Evolutionary conservation across 1,140 invertebrate genomes (phyloP).

Genomic region (Tribolium castaneum): DNA sequence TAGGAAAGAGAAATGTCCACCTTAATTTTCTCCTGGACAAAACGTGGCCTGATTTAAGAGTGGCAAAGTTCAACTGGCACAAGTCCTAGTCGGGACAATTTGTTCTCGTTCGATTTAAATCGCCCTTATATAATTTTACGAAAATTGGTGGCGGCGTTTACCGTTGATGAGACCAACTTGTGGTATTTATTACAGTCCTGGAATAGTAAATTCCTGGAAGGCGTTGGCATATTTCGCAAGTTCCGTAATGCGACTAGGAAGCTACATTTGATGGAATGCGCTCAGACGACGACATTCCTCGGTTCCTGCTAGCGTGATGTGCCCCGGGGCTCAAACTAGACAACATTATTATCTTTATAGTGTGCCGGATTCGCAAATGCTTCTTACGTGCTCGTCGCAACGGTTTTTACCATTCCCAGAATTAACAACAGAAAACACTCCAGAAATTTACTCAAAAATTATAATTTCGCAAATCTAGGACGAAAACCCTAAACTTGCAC

Average conservation of each 20-base stretch:
- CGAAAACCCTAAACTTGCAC: too few species aligned
- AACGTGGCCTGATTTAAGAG: slow-evolving; percentile 55
- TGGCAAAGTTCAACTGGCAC: slow-evolving; percentile 58
- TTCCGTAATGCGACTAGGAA: slow-evolving; percentile 54
- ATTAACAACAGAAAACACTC: slow-evolving; percentile 28
- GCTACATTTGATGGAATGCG: slow-evolving; percentile 54
- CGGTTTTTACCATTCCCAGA: neutral
- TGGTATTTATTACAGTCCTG: slow-evolving; percentile 46
- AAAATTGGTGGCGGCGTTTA: slow-evolving; percentile 15
- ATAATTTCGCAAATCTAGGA: too few species aligned
- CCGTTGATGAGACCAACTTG: slow-evolving; percentile 50
- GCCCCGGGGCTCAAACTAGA: slow-evolving; percentile 51
- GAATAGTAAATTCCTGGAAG: slow-evolving; percentile 55
- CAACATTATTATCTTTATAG: slow-evolving; percentile 53
- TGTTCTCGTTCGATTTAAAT: neutral
- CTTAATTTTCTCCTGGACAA: slow-evolving; percentile 60
- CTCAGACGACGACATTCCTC: slow-evolving; percentile 51
- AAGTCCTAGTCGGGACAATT: slow-evolving; percentile 51
- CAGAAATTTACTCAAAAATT: neutral
- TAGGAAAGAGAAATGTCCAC: slow-evolving; percentile 58
- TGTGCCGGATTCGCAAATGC: slow-evolving; percentile 33
- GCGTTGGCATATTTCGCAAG: slow-evolving; percentile 54
- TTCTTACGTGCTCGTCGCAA: slow-evolving; percentile 32
- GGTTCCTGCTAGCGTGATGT: slow-evolving; percentile 51
- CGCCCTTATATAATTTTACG: neutral